phyloP scores from a whole-genome alignment of 2,113 vertebrate genomes.

The Embiotoca jacksoni region DNA sequence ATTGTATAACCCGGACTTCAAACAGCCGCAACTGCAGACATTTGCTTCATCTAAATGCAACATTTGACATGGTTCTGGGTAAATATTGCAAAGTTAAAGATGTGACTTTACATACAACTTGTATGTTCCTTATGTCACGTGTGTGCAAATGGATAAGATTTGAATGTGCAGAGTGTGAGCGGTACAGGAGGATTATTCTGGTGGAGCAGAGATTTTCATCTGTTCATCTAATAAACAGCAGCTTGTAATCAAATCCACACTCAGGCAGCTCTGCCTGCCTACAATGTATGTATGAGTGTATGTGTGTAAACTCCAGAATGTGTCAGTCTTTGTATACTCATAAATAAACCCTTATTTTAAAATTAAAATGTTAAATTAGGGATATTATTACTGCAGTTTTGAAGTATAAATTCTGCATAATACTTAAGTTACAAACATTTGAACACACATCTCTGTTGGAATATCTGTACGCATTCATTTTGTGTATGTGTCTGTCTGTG shows the following conservation, averaged over 20 bases:
- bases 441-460: neutral
- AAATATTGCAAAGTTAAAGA: constrained; percentile 24
- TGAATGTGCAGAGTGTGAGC: constrained; percentile 24
- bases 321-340: neutral
- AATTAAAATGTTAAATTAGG: neutral
- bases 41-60: constrained; percentile 24
- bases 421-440: neutral
- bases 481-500: neutral
- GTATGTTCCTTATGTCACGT: constrained; percentile 7
- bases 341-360: neutral
- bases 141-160: constrained; percentile 20
- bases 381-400: neutral
- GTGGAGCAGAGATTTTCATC: constrained; percentile 56
- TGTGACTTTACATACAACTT: constrained; percentile 21
- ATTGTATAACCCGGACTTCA: neutral
- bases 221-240: constrained; percentile 57
- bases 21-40: constrained; percentile 1
- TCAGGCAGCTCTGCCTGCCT: constrained; percentile 23
- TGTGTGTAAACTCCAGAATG: constrained; percentile 11
- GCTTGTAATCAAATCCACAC: constrained; percentile 62
- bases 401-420: neutral
- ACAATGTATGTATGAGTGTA: constrained; percentile 9
- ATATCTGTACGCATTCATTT: too few relatives aligned
- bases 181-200: constrained; percentile 42
- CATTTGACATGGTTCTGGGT: constrained; percentile 17